Base-by-base conservation (phyloP, 2,888 invertebrate genomes). In the Caradrina clavipalpis region DNA sequence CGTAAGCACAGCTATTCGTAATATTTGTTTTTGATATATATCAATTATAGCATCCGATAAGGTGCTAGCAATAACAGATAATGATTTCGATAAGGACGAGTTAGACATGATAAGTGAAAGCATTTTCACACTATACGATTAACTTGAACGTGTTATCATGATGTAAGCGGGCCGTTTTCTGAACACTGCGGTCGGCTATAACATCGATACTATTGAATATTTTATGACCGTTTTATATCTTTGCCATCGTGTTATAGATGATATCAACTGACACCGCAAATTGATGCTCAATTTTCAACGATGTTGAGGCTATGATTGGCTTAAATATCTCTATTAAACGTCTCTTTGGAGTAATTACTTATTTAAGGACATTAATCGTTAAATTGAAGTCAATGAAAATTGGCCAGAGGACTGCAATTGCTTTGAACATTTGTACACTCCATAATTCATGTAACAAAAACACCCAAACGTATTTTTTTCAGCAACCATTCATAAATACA, bases 71-170 rank as follows among this genome's bases (percentile, higher is more conserved):
- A 78, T 81, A 79, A 78, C 73, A 73, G 84, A 83, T 84, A 84
- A 78, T 73, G 35, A 78, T 74, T 73, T 73, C 68, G 85, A 85
- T 85, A 85, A 85, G 69, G 64, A 54, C 62, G 35, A 66, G 51
- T 66, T 73, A 65, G 57, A 64, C 67, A 76, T 71, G 84, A 84
- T 84, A 85, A 84, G 83, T 74, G 83, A 84, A 85, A 84, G 79
- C 77, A 83, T 83, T 84, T 84, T 84, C 83, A 84, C 76, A 80
- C 81, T 60, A 61, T 73, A 73, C 79, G 81, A 71, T 78, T 81
- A 73, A 79, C 54, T 74, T 77, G 73, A 73, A 81, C 77, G 79
- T 83, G 73, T 77, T 83, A 79, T 83, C 72, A 70, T 83, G 83
- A 80, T 83, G 83, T 70, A 81, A 84, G 80, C 77, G 66, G 58